Percentiles rank a stretch among this genome's conserved stretches.
Evolutionary conservation across 2,888 invertebrate species (phyloP).

Genomic region (Molorchus minor): DNA sequence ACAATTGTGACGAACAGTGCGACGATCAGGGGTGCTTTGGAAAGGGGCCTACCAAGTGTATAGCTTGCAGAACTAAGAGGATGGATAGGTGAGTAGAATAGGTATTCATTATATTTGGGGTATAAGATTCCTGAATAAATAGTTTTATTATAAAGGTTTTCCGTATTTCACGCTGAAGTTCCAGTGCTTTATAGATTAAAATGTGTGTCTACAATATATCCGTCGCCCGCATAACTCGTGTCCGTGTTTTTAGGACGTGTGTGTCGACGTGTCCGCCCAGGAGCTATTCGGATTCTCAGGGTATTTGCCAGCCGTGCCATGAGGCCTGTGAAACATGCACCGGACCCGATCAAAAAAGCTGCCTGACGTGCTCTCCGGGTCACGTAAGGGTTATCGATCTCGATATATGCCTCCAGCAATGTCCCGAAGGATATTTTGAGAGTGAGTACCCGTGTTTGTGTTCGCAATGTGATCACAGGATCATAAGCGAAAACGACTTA

Average conservation of each 20-base stretch:
- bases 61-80: constrained; percentile 82
- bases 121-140: neutral
- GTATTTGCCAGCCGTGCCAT: constrained; percentile 86
- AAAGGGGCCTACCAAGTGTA: constrained; percentile 84
- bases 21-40: constrained; percentile 88
- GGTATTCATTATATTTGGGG: neutral
- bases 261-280: constrained; percentile 86
- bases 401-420: constrained; percentile 86
- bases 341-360: constrained; percentile 87
- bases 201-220: too few relatives aligned
- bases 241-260: constrained; percentile 72
- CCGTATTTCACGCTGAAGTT: too few relatives aligned
- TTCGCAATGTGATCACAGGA: too few relatives aligned
- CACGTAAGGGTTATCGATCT: constrained; percentile 85
- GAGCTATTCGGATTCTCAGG: constrained; percentile 82
- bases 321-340: constrained; percentile 90
- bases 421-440: constrained; percentile 90
- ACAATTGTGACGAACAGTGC: constrained; percentile 84
- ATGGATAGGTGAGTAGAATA: constrained; percentile 75
- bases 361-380: constrained; percentile 84
- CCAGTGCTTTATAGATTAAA: too few relatives aligned
- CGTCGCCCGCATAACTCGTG: neutral
- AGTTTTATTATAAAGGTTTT: too few relatives aligned
- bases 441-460: constrained; percentile 64
- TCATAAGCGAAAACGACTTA: too few relatives aligned